These are phyloP conservation scores for Micronycteris hirsuta DNA, from an alignment of 2,113 vertebrate genomes.

Conservation along the genomic window DNA sequence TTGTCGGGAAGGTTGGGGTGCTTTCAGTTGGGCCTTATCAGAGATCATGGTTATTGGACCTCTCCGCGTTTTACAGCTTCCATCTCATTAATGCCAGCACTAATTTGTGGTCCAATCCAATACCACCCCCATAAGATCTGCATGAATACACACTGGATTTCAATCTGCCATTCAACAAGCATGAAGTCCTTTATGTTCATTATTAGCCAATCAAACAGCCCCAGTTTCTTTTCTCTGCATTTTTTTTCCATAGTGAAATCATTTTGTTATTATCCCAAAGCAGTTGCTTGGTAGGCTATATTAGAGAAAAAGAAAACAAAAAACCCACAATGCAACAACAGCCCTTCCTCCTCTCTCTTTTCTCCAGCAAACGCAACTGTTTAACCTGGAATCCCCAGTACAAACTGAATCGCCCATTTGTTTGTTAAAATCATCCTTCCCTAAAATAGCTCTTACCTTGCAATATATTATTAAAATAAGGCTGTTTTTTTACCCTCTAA, in stretches of 20 bases:
- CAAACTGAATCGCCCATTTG: slow-evolving; percentile 22
- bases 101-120: slow-evolving; percentile 75
- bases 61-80: slow-evolving; percentile 60
- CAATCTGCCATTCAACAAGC: slow-evolving; percentile 75
- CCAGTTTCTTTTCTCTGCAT: slow-evolving; percentile 45
- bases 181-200: slow-evolving; percentile 72
- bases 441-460: slow-evolving; percentile 14
- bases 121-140: slow-evolving; percentile 69
- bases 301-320: not conserved
- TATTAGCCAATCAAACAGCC: slow-evolving; percentile 63
- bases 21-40: slow-evolving; percentile 53
- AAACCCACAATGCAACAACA: not conserved
- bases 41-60: slow-evolving; percentile 60
- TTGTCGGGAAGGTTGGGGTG: slow-evolving; percentile 44
- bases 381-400: slow-evolving; percentile 2
- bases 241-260: slow-evolving; percentile 60
- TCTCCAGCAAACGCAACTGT: not conserved
- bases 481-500: not conserved
- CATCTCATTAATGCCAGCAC: slow-evolving; percentile 75
- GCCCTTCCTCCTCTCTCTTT: slow-evolving; percentile 16
- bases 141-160: slow-evolving; percentile 75
- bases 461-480: slow-evolving; percentile 20
- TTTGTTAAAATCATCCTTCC: slow-evolving; percentile 22
- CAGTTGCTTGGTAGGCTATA: slow-evolving; percentile 48
- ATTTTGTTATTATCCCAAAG: slow-evolving; percentile 60